Percentiles rank a stretch among this genome's conserved stretches.
These are phyloP conservation scores for Ophion obscuratus DNA, from an alignment of 2,888 invertebrate species.

Conservation along the genomic window DNA sequence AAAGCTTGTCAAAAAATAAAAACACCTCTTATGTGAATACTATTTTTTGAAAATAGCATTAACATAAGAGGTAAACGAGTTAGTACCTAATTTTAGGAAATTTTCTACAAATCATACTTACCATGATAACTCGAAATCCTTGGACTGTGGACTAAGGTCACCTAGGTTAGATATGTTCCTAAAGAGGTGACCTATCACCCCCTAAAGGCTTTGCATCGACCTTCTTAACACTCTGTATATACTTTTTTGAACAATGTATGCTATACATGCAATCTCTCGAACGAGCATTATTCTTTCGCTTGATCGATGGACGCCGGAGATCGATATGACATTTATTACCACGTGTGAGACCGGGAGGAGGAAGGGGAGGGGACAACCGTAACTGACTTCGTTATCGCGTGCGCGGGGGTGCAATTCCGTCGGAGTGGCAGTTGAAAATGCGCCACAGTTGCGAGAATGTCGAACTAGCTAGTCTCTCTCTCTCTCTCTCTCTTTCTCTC, in stretches of 20 bases:
- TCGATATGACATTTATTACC: slow-evolving; percentile 67
- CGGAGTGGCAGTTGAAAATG: slow-evolving; percentile 41
- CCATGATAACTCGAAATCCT: too few species aligned
- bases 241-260: not conserved
- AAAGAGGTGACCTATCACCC: too few species aligned
- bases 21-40: too few species aligned
- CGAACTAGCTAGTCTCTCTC: slow-evolving; percentile 8
- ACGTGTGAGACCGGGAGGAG: slow-evolving; percentile 2
- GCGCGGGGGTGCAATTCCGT: slow-evolving; percentile 33
- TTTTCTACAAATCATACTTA: too few species aligned
- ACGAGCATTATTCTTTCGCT: slow-evolving; percentile 23
- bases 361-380: not conserved
- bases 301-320: slow-evolving; percentile 44
- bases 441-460: slow-evolving; percentile 8
- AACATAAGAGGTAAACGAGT: too few species aligned
- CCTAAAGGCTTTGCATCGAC: too few species aligned
- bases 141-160: too few species aligned
- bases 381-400: slow-evolving; percentile 64
- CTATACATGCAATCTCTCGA: not conserved
- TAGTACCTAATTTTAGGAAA: too few species aligned
- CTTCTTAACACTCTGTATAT: not conserved
- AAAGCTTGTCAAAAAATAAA: too few species aligned
- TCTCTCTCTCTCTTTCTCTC: not conserved
- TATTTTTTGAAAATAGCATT: too few species aligned
- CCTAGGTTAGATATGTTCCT: too few species aligned